Conservation (phyloP, 2,113 vertebrate genomes). For the Stigmatopora argus region DNA sequence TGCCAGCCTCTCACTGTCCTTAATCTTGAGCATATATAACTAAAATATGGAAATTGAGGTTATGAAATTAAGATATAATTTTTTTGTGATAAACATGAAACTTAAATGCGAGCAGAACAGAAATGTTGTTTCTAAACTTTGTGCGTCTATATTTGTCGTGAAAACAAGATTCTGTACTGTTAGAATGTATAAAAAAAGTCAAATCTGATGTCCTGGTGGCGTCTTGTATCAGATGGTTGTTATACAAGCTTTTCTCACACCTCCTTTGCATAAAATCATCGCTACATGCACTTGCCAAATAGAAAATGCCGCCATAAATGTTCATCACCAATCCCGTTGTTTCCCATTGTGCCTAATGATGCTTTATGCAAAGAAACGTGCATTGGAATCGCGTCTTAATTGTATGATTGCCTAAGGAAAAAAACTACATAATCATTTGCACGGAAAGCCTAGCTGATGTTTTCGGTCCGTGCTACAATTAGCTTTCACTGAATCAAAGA, state of each 20-base stretch:
- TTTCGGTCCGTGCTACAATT: not conserved
- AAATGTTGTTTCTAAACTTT: not conserved
- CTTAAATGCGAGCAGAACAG: not conserved
- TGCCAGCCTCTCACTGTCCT: too few species aligned
- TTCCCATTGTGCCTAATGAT: slow-evolving; percentile 52
- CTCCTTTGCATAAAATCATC: slow-evolving; percentile 42
- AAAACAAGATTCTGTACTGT: not conserved
- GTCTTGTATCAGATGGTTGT: slow-evolving; percentile 9
- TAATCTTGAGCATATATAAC: too few species aligned
- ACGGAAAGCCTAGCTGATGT: slow-evolving; percentile 1
- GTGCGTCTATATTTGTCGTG: not conserved
- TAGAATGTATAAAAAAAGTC: not conserved
- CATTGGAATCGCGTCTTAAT: slow-evolving; percentile 38
- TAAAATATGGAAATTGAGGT: too few species aligned
- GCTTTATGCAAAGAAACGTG: slow-evolving; percentile 45
- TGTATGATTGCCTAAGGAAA: slow-evolving; percentile 28
- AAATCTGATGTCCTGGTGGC: not conserved
- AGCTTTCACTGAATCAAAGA: not conserved
- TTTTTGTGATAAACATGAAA: not conserved
- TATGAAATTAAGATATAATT: too few species aligned
- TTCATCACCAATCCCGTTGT: slow-evolving; percentile 60
- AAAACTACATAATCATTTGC: slow-evolving; percentile 6
- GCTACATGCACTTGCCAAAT: slow-evolving; percentile 61
- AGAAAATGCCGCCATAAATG: slow-evolving; percentile 61
- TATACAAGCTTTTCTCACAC: slow-evolving; percentile 19